Evolutionary conservation across 2,888 invertebrate species (phyloP), one percentile per base, ranked within the genome.

Genomic region (Deilephila elpenor): DNA sequence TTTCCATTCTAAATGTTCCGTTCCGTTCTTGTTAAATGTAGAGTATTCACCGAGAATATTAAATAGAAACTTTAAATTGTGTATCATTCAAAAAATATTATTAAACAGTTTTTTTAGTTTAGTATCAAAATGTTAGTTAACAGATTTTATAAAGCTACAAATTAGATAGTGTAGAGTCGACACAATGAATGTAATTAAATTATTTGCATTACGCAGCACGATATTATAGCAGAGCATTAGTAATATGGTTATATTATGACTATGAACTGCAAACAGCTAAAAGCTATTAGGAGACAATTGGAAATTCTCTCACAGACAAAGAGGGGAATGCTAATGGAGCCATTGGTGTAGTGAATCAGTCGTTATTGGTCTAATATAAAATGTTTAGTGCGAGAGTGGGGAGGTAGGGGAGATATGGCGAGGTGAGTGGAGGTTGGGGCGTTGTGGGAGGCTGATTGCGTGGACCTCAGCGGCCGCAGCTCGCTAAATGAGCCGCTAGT

Each of bases 401-500:
- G 19, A 5, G n/a, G 19, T n/a, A 2, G 64, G 8, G n/a, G 19
- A 32, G 37, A 6, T n/a, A 6, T n/a, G n/a, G 19, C 5, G 53
- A n/a, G 19, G 17, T 56, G 29, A 0, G 14, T 6, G 19, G 32
- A 44, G 44, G 25, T 11, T n/a, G 59, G 20, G 14, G 51, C 7
- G 44, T 25, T 67, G 44, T 51, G 20, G 25, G 44, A 44, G 14
- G 60, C 71, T 71, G 71, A 71, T 71, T 71, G 71, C 71, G 71
- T 59, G 44, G 44, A 71, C 71, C 71, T 44, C 71, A 17, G 20
- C 71, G 25, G 37, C 71, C 71, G 44, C 71, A 71, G 71, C 44
- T 20, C 44, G 25, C 44, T 29, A 37, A 71, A 71, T 51, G 60
- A 71, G 44, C 59, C 60, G 71, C 71, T 71, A 59, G 71, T 71